Evolutionary conservation across 1,140 invertebrate species (phyloP).

Genomic region (Mycetomoellerius zeteki): DNA sequence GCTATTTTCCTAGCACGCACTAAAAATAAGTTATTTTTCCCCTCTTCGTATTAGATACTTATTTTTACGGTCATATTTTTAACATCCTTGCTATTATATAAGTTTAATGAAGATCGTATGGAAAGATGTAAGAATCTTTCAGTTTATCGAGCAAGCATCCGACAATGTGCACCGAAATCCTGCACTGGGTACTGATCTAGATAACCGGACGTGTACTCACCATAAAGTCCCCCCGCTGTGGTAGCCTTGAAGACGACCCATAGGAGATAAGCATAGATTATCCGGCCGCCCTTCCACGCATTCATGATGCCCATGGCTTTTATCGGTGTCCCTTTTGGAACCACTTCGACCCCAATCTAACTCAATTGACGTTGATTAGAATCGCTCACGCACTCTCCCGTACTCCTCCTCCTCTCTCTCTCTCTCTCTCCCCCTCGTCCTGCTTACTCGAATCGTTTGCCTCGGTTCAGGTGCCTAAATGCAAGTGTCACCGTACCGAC

Average conservation of each 20-base stretch:
- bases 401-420: not conserved
- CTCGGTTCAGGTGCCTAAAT: slow-evolving; percentile 28
- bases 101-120: slow-evolving; percentile 5
- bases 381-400: slow-evolving; percentile 31
- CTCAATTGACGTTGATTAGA: slow-evolving; percentile 72
- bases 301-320: slow-evolving; percentile 81
- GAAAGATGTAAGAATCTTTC: not conserved
- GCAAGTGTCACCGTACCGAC: slow-evolving; percentile 51
- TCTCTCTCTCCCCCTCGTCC: not conserved
- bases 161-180: not conserved
- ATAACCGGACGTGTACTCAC: slow-evolving; percentile 73
- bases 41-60: slow-evolving; percentile 21
- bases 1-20: slow-evolving; percentile 30
- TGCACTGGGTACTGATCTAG: not conserved
- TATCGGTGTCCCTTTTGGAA: slow-evolving; percentile 66
- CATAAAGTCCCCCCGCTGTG: slow-evolving; percentile 81
- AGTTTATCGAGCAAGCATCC: not conserved
- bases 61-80: slow-evolving; percentile 32
- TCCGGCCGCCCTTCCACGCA: slow-evolving; percentile 80
- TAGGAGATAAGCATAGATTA: slow-evolving; percentile 83
- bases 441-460: not conserved
- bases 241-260: slow-evolving; percentile 81
- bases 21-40: slow-evolving; percentile 28
- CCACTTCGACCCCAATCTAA: slow-evolving; percentile 69
- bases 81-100: not conserved